These are phyloP conservation scores for Rhineura floridana DNA, from an alignment of 2,113 vertebrate species.

Conservation along the genomic window DNA sequence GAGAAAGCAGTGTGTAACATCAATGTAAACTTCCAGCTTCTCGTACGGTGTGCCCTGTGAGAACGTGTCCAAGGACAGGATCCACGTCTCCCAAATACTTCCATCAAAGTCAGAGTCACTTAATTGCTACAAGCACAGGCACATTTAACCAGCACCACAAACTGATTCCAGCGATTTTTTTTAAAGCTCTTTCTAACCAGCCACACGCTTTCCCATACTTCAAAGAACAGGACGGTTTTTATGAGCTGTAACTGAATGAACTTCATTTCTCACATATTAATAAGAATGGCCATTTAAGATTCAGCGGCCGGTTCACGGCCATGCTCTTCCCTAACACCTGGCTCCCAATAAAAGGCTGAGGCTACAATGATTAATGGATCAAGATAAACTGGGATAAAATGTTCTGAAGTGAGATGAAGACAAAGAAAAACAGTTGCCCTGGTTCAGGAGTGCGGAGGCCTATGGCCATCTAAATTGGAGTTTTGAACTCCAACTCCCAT, in stretches of 20 bases:
- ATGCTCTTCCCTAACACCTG: constrained; percentile 13
- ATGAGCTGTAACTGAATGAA: background rate
- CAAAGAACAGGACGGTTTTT: background rate
- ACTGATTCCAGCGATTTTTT: constrained; percentile 1
- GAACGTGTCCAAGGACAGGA: background rate
- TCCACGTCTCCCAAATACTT: background rate
- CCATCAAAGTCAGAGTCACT: background rate
- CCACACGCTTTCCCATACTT: background rate
- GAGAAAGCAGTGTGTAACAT: background rate
- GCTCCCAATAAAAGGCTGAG: background rate
- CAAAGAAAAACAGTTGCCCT: background rate
- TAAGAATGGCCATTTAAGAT: background rate
- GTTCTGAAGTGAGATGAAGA: constrained; percentile 11
- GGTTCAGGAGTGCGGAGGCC: no score
- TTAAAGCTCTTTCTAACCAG: background rate
- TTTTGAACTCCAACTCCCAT: background rate
- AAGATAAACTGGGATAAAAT: background rate
- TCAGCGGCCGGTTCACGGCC: constrained; percentile 22
- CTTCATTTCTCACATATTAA: background rate
- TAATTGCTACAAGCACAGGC: constrained; percentile 2
- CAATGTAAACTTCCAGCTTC: background rate
- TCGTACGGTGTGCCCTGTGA: no score
- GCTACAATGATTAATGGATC: constrained; percentile 26
- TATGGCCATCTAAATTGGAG: background rate
- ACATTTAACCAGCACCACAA: constrained; percentile 49